Evolutionary conservation across 1,140 invertebrate genomes (phyloP).

Genomic region (Drosophila sechellia): DNA sequence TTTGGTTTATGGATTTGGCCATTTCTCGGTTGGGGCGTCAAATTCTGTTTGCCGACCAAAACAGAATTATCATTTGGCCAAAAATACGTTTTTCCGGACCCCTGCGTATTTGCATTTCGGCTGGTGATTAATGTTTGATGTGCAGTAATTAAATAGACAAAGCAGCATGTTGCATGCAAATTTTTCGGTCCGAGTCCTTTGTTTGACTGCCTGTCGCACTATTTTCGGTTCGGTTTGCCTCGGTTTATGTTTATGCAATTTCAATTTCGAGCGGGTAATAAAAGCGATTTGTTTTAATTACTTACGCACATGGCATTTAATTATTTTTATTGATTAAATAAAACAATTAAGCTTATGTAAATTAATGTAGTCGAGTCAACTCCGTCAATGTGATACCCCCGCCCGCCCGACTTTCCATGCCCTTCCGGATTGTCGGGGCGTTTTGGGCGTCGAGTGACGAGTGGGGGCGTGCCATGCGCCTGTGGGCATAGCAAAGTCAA

Average conservation of each 20-base stretch:
- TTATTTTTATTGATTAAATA: conserved; percentile 84
- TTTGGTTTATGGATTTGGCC: conserved; percentile 62
- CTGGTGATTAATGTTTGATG: conserved; percentile 81
- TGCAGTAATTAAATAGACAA: conserved; percentile 73
- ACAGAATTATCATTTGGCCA: conserved; percentile 74
- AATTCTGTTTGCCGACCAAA: conserved; percentile 53
- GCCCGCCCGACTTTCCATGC: background rate
- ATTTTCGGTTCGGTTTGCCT: background rate
- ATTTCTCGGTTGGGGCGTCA: conserved; percentile 49
- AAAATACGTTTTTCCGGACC: conserved; percentile 36
- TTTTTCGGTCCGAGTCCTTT: conserved; percentile 36
- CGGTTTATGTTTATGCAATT: conserved; percentile 76
- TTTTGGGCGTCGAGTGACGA: conserved; percentile 12
- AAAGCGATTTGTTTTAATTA: conserved; percentile 83
- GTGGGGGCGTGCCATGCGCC: conserved; percentile 24
- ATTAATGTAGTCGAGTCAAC: conserved; percentile 63
- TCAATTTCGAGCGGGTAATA: conserved; percentile 72
- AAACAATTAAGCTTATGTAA: conserved; percentile 83
- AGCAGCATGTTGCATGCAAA: conserved; percentile 61
- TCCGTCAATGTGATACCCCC: conserved; percentile 28
- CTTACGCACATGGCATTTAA: conserved; percentile 82
- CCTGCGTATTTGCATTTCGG: conserved; percentile 59
- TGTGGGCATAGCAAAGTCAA: conserved; percentile 49
- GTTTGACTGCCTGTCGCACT: conserved; percentile 18
- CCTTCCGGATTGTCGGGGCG: conserved; percentile 11